Evolutionary conservation across 2,888 invertebrate genomes (phyloP), one percentile per base, ranked within the genome.

Genomic region (Arctia plantaginis): DNA sequence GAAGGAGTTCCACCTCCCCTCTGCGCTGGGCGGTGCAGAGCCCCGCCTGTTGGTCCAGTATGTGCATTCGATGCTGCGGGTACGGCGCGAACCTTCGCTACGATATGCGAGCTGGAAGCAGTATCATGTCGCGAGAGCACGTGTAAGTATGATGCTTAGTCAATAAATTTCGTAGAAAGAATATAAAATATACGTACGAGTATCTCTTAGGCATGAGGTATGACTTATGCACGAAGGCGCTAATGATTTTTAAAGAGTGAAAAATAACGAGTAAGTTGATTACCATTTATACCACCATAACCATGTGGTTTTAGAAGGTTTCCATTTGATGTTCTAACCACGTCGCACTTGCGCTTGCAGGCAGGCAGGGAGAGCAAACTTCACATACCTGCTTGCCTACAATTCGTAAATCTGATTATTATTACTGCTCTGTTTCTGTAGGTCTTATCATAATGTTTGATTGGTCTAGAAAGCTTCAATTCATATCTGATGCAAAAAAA

Each of bases 61-160:
- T 96, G 96, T 85, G 96, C 96, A 0, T 96, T 96, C 77, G 96
- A 96, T 82, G 96, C 96, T 0, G 91, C 96, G 1, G 96, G 96
- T 44, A 93, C 95, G 0, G 96, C 96, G 1, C 89, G 95, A 80
- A 96, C 96, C 1, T 97, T 96, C 80, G 95, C 96, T 64, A 96
- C 96, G n/a, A 88, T 96, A 10, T 97, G 96, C 82, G 96, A 96
- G 82, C 93, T 96, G 39, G 96, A 96, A 78, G 93, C 96, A 20
- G 96, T 93, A 0, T 96, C 96, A 62, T 96, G 96, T 88, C 95
- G 94, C 79, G 96, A 96, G 78, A 96, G 96, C 87, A 96, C 95
- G 73, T 96, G 96, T 96, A 91, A 94, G 96, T 94, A 72, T 72
- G 12, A 13, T 3, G 1, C 51, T 55, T 12, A 6, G 3, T 87